Percentiles rank a stretch among this genome's conserved stretches.
phyloP scores from a whole-genome alignment of 2,113 vertebrate genomes.

The Fulmarus glacialis region DNA sequence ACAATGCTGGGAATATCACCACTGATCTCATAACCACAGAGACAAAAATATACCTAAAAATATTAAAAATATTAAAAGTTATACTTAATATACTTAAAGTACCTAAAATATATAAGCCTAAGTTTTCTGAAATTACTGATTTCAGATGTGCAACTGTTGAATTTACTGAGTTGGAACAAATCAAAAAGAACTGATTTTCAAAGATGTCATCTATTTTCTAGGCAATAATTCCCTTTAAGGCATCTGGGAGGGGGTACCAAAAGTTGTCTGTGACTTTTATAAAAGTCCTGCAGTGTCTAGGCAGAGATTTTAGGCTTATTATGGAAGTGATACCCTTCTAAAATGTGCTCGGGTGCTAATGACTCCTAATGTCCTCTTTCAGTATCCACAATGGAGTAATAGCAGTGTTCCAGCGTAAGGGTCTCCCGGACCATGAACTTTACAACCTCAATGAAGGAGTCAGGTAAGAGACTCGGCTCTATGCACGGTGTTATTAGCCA shows the following conservation, averaged over 20 bases:
- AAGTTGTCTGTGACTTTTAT: background rate
- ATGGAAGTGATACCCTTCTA: background rate
- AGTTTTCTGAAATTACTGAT: background rate
- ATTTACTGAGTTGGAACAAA: background rate
- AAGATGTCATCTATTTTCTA: background rate
- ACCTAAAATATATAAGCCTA: background rate
- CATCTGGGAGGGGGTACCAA: background rate
- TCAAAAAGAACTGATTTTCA: background rate
- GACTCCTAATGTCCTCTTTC: constrained; percentile 30
- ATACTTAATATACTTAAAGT: background rate
- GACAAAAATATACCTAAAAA: background rate
- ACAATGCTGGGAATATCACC: background rate
- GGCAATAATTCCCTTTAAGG: background rate
- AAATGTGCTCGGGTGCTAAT: background rate
- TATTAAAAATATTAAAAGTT: background rate
- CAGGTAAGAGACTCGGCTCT: constrained; percentile 78
- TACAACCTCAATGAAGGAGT: constrained; percentile 96
- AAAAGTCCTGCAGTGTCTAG: background rate
- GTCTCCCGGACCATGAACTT: constrained; percentile 92
- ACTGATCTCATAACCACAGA: background rate
- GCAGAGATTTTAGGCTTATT: background rate
- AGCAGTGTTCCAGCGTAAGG: constrained; percentile 92
- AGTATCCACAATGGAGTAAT: constrained; percentile 97
- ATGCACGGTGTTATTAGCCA: background rate
- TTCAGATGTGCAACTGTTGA: background rate